Evolutionary conservation across 2,797 vertebrate species (phyloP).

Genomic region (Etheostoma perlongum): DNA sequence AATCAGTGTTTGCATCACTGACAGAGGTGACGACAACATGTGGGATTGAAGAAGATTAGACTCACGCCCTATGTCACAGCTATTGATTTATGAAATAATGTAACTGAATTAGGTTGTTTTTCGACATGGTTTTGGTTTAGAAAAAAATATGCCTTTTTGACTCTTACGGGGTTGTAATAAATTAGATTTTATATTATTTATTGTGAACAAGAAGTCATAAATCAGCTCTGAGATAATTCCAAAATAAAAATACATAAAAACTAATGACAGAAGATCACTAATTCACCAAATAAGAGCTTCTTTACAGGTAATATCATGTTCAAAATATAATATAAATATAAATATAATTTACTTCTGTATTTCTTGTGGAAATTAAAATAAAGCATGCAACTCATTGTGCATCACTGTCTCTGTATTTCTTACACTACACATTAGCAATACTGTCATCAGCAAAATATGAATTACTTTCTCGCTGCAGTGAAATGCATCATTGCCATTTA

Average conservation of each 20-base stretch:
- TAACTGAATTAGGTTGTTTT: conserved; percentile 14
- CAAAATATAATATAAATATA: not conserved
- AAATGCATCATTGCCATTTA: conserved; percentile 20
- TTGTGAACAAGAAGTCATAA: not conserved
- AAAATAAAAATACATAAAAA: not conserved
- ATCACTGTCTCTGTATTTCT: not conserved
- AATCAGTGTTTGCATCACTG: conserved; percentile 53
- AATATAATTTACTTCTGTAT: not conserved
- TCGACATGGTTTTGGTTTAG: conserved; percentile 2
- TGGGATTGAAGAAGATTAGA: conserved; percentile 29
- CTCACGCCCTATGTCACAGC: conserved; percentile 19
- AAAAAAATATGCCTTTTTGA: conserved; percentile 12
- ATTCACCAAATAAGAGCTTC: not conserved
- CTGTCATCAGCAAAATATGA: conserved; percentile 29
- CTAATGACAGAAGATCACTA: not conserved
- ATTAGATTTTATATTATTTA: not conserved
- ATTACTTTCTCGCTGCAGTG: conserved; percentile 4
- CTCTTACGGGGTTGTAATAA: not conserved
- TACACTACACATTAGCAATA: not conserved
- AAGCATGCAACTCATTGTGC: not conserved
- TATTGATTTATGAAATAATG: conserved; percentile 19
- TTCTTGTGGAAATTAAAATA: not conserved
- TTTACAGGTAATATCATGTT: not conserved
- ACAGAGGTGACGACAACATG: conserved; percentile 26
- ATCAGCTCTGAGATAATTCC: not conserved